Evolutionary conservation across 2,113 vertebrate species (phyloP).

Genomic region (Donacobius atricapilla): DNA sequence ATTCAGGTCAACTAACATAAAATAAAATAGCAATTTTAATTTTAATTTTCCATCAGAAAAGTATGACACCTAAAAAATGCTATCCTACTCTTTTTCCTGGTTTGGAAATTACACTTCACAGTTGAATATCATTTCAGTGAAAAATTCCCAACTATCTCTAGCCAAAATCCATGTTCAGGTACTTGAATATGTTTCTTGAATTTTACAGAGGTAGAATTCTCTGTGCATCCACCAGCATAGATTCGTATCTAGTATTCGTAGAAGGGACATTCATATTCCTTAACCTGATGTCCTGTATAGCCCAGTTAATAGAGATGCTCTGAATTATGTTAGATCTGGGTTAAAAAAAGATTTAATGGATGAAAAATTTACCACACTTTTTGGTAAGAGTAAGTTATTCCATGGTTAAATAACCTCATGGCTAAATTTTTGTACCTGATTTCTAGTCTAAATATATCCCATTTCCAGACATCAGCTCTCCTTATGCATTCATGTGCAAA

Average conservation of each 20-base stretch:
- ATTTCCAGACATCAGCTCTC: not conserved
- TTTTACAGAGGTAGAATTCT: not conserved
- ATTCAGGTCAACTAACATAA: constrained; percentile 33
- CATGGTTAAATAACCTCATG: not conserved
- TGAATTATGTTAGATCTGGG: not conserved
- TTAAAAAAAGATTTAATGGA: not conserved
- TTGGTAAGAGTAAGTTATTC: not conserved
- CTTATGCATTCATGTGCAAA: not conserved
- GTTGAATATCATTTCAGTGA: not conserved
- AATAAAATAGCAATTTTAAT: constrained; percentile 34
- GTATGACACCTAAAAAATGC: not conserved
- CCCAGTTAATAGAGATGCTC: not conserved
- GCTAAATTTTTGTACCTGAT: not conserved
- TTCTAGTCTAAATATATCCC: not conserved
- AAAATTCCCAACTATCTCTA: not conserved
- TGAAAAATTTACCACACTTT: not conserved
- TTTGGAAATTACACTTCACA: constrained; percentile 10
- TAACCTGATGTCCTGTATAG: not conserved
- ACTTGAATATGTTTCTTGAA: not conserved
- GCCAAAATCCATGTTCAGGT: not conserved
- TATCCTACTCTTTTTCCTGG: not conserved
- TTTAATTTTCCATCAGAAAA: constrained; percentile 13
- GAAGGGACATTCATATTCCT: not conserved
- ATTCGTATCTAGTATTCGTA: not conserved
- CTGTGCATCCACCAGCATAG: not conserved